These are phyloP conservation scores for Ennomos fuscantarius DNA, from an alignment of 2,888 invertebrate species.

Conservation along the genomic window DNA sequence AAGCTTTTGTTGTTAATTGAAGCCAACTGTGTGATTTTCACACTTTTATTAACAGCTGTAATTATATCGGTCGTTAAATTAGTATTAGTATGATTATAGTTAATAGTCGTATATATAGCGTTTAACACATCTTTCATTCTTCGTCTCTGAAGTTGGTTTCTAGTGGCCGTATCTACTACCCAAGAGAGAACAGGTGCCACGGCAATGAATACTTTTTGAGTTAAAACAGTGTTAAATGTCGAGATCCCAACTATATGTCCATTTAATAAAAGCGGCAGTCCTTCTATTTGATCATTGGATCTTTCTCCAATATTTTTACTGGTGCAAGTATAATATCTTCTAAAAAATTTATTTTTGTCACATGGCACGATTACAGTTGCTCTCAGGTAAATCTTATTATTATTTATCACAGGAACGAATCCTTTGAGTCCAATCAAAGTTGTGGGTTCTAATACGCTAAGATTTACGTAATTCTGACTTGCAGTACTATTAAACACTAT, in stretches of 20 bases:
- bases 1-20: too few species aligned
- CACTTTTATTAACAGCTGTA: not conserved
- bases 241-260: conserved; percentile 53
- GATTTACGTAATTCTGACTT: conserved; percentile 29
- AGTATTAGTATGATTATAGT: too few species aligned
- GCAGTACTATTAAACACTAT: conserved; percentile 1
- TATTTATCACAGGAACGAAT: conserved; percentile 46
- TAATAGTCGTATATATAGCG: not conserved
- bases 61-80: not conserved
- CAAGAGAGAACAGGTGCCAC: conserved; percentile 51
- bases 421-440: conserved; percentile 50
- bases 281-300: conserved; percentile 45
- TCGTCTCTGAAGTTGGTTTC: not conserved
- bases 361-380: conserved; percentile 52
- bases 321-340: conserved; percentile 54
- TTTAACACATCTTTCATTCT: conserved; percentile 3
- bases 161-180: conserved; percentile 44
- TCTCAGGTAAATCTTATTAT: conserved; percentile 38
- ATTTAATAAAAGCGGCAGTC: conserved; percentile 58
- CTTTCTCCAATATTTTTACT: conserved; percentile 36
- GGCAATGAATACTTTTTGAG: conserved; percentile 49
- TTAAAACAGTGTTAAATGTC: conserved; percentile 33
- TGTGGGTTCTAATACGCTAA: conserved; percentile 49
- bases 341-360: conserved; percentile 17
- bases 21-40: too few species aligned